These are phyloP conservation scores for Heliocidaris erythrogramma DNA, from an alignment of 35 echinoderm and acorn worm genomes.

Conservation along the genomic window DNA sequence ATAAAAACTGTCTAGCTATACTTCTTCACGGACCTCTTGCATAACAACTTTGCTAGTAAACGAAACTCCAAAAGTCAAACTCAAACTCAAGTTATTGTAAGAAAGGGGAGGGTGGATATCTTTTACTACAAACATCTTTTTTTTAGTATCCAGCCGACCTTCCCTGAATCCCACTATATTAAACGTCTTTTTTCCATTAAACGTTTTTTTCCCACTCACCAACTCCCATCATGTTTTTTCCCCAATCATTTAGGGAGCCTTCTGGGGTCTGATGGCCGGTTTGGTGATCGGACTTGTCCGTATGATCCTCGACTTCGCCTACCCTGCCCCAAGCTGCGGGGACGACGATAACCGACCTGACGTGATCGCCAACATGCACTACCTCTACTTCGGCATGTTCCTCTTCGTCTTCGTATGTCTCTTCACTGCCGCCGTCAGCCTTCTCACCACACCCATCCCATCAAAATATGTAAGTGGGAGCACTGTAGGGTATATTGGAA, in stretches of 20 bases:
- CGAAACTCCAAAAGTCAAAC: too few species aligned
- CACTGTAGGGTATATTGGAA: too few species aligned
- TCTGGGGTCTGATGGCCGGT: conserved; percentile 73
- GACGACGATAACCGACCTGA: conserved; percentile 60
- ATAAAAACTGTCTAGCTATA: too few species aligned
- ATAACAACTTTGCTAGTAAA: too few species aligned
- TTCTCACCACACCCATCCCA: conserved; percentile 65
- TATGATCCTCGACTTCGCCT: conserved; percentile 77
- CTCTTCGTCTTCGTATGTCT: conserved; percentile 71
- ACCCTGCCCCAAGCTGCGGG: conserved; percentile 53
- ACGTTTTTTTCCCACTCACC: too few species aligned
- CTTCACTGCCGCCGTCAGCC: conserved; percentile 61
- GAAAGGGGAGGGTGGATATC: too few species aligned
- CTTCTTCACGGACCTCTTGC: too few species aligned
- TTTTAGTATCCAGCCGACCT: too few species aligned
- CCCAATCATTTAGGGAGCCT: conserved; percentile 62
- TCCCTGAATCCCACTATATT: too few species aligned
- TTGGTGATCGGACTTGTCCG: conserved; percentile 67
- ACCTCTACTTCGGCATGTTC: conserved; percentile 83
- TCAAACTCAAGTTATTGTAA: too few species aligned
- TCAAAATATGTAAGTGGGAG: conserved; percentile 61
- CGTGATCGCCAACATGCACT: conserved; percentile 67
- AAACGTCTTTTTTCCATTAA: too few species aligned
- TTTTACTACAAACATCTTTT: too few species aligned
- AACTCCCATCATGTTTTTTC: background rate